phyloP scores from a whole-genome alignment of 2,113 vertebrate genomes.

The Sigmodon hispidus region DNA sequence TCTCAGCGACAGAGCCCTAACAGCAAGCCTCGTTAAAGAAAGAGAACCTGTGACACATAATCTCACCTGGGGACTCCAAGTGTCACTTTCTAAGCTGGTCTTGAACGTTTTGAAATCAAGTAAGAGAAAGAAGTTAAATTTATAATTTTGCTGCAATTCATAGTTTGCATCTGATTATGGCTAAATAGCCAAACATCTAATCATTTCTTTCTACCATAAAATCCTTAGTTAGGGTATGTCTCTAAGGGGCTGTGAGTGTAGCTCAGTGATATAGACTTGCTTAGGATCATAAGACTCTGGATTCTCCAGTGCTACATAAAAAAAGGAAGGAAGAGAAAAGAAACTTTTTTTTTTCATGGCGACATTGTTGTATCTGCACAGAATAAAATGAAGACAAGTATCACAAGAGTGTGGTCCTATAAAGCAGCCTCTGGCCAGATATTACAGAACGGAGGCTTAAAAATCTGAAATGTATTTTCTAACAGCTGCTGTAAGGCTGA shows the following conservation, averaged over 20 bases:
- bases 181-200: background rate
- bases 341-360: background rate
- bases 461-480: background rate
- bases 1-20: background rate
- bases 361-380: background rate
- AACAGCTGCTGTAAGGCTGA: background rate
- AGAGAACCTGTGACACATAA: background rate
- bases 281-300: background rate
- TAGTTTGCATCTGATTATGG: background rate
- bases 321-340: too few relatives aligned
- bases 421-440: background rate
- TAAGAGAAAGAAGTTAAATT: constrained; percentile 12
- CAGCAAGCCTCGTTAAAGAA: background rate
- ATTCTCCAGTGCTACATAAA: background rate
- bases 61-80: background rate
- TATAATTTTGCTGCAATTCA: background rate
- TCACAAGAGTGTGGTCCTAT: background rate
- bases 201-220: background rate
- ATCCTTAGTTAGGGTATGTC: background rate
- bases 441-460: background rate
- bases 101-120: background rate
- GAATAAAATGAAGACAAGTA: background rate
- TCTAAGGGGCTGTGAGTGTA: background rate
- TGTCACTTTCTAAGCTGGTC: background rate
- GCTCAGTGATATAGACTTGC: background rate